Evolutionary conservation across 2,797 vertebrate species (phyloP), one percentile per base, ranked within the genome.

Genomic region (Pantherophis vulpinus): DNA sequence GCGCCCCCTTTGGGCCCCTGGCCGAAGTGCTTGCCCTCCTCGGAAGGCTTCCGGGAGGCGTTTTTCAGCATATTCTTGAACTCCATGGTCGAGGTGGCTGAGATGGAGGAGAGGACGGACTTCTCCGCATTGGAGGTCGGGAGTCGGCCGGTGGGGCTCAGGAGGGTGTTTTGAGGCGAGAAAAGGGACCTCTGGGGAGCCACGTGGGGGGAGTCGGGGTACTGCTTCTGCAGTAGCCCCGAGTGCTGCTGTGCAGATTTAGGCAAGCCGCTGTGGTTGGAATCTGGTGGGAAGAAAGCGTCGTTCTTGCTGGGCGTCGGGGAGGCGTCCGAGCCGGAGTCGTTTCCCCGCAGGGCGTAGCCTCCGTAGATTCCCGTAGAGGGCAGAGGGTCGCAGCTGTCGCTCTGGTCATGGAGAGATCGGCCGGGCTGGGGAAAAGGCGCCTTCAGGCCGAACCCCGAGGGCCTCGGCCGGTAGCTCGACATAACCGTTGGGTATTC

Each of bases 1-100:
- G 97, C 70, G 18, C 95, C 0, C 5, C 96, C 96, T 54, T 98
- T 97, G 90, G 97, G 70, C 0, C 96, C 88, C 91, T 96, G 98
- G 66, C 96, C 95, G 6, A 97, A 98, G 89, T 97, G 97, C 66
- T 98, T 98, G 90, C 11, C 66, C 89, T 98, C 98, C 13, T 98
- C 98, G 0, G 98, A 97, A 25, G 98, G 97, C 20, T 98, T 98
- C 0, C 98, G 97, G 0, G 97, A 97, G 7, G 98, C 98, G 0
- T 98, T 98, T 88, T 98, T 98, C 16, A 98, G 97, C 98, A 98
- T 98, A 94, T 98, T 98, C 96, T 98, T 98, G 95, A 98, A 98
- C 92, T 98, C 98, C 0, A 98, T 98, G 70, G 98, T 98, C 0
- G 98, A 98, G 0, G 98, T 98, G 95, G 98, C 93, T 0, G 98